phyloP scores from a whole-genome alignment of 2,113 vertebrate species.

The Nycticorax nycticorax region DNA sequence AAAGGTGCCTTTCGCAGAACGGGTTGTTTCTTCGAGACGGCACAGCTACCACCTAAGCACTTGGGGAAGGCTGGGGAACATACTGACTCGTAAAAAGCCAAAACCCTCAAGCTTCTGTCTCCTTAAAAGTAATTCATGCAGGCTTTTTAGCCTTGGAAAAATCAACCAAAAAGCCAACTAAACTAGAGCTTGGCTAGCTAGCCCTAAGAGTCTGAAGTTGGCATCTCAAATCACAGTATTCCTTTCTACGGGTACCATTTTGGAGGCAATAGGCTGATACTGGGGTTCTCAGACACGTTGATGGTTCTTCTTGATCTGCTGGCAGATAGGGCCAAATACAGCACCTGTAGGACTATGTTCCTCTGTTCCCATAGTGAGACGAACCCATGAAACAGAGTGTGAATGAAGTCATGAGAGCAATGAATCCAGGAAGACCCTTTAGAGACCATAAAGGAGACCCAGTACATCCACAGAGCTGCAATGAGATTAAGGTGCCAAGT shows the following conservation, averaged over 20 bases:
- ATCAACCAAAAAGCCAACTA: neutral
- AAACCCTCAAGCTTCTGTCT: neutral
- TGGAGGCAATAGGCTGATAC: neutral
- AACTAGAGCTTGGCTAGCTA: neutral
- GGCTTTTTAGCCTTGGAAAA: neutral
- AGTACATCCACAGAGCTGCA: neutral
- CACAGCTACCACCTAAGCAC: rapidly evolving
- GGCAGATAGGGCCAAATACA: neutral
- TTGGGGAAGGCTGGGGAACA: neutral
- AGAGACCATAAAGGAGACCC: neutral
- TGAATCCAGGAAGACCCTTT: neutral
- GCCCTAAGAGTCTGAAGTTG: neutral
- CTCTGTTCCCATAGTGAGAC: neutral
- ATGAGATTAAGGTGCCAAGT: neutral
- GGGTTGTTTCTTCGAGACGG: neutral
- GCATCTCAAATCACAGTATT: neutral
- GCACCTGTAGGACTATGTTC: neutral
- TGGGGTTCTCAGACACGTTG: neutral
- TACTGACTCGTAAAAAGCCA: neutral
- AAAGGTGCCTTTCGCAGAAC: neutral
- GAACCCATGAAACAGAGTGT: neutral
- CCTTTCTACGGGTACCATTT: neutral
- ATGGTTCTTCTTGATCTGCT: neutral
- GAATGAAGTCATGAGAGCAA: neutral
- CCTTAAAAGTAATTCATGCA: neutral